Percentiles rank a stretch among this genome's conserved stretches.
phyloP scores from a whole-genome alignment of 2,888 invertebrate species.

The Chrysolina americana region DNA sequence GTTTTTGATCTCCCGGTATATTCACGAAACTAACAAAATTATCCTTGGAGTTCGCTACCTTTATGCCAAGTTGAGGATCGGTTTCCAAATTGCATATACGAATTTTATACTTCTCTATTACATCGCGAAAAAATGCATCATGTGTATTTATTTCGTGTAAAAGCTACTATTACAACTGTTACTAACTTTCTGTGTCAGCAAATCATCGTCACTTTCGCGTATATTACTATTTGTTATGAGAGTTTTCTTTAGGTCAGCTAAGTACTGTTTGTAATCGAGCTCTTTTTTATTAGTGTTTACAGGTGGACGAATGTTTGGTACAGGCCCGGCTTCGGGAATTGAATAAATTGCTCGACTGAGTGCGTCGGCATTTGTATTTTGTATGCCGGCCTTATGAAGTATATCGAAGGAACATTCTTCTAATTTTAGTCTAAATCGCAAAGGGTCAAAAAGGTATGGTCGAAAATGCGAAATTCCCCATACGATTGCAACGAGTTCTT shows the following conservation, averaged over 20 bases:
- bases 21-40: neutral
- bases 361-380: no score
- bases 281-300: neutral
- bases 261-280: no score
- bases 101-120: conserved; percentile 12
- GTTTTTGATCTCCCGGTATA: neutral
- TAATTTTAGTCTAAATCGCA: conserved; percentile 8
- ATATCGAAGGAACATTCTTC: conserved; percentile 12
- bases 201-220: conserved; percentile 8
- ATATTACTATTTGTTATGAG: conserved; percentile 10
- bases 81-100: neutral
- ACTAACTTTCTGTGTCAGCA: conserved; percentile 18
- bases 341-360: no score
- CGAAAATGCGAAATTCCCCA: conserved; percentile 57
- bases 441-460: conserved; percentile 60
- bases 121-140: neutral
- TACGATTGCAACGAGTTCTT: conserved; percentile 34
- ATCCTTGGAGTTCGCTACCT: neutral
- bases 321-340: neutral
- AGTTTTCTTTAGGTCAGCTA: no score
- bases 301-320: neutral
- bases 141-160: conserved; percentile 11
- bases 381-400: neutral
- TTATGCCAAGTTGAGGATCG: neutral
- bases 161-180: conserved; percentile 14